phyloP scores from a whole-genome alignment of 1,140 invertebrate species.

The Drosophila aff. region DNA sequence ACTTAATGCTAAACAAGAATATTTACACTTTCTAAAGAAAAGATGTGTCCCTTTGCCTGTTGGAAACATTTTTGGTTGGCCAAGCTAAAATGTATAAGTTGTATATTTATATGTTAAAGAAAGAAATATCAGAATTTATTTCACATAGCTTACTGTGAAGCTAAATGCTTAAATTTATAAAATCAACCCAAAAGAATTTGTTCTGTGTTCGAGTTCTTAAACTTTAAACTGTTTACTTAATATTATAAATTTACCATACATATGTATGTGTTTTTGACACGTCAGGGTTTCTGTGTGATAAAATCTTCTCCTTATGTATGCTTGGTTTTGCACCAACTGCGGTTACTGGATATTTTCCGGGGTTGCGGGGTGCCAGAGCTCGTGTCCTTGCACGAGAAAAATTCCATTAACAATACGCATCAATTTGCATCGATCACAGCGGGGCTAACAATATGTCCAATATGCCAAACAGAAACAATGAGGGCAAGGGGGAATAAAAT shows the following conservation, averaged over 20 bases:
- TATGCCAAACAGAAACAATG: conserved; percentile 60
- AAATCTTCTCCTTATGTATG: not conserved
- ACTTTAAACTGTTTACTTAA: not conserved
- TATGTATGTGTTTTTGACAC: no score
- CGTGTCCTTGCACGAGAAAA: conserved; percentile 11
- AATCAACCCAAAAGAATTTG: no score
- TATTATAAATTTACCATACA: not conserved
- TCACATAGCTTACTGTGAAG: no score
- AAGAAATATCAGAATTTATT: no score
- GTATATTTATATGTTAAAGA: no score
- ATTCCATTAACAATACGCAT: conserved; percentile 76
- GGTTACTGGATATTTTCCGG: conserved; percentile 7
- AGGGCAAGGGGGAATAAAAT: conserved; percentile 20
- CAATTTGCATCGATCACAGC: conserved; percentile 83
- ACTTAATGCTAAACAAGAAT: no score
- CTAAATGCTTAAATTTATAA: no score
- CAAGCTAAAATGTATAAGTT: no score
- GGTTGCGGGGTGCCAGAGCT: not conserved
- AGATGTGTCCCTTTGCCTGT: no score
- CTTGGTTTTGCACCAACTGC: conserved; percentile 9
- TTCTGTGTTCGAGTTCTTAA: no score
- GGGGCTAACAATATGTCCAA: conserved; percentile 77
- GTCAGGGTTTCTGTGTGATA: not conserved
- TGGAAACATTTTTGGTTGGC: no score
- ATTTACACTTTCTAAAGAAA: no score